Conservation (phyloP, 2,113 vertebrate species). For the Cyprinodon tularosa region DNA sequence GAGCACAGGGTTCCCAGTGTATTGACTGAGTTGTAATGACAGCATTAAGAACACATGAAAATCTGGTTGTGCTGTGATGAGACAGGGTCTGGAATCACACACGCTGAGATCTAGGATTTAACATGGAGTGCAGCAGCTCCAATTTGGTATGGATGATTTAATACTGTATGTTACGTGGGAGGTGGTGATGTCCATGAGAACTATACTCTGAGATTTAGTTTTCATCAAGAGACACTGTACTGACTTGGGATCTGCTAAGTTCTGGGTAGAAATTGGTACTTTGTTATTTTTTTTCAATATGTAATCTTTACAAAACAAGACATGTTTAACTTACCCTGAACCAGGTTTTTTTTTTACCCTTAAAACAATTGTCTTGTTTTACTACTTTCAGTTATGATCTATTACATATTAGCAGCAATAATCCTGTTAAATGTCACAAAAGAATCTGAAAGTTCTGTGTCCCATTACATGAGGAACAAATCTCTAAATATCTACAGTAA, state of each 20-base stretch:
- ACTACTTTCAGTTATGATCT: background rate
- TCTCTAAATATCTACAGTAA: background rate
- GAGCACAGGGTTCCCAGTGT: constrained; percentile 19
- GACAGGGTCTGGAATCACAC: constrained; percentile 16
- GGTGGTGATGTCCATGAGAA: constrained; percentile 29
- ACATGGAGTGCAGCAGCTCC: constrained; percentile 47
- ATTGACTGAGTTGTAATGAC: constrained; percentile 48
- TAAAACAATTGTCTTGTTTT: background rate
- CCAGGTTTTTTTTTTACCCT: background rate
- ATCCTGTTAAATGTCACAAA: constrained; percentile 5
- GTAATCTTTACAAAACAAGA: constrained; percentile 17
- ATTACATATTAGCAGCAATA: constrained; percentile 7
- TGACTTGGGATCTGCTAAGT: constrained; percentile 27
- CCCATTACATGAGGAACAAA: constrained; percentile 13
- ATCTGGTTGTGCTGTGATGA: constrained; percentile 21
- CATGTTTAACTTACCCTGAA: constrained; percentile 29
- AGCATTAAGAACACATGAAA: constrained; percentile 31
- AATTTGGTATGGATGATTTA: constrained; percentile 56
- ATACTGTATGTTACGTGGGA: constrained; percentile 47
- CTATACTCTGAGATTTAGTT: constrained; percentile 33
- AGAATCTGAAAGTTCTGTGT: constrained; percentile 18
- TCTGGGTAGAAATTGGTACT: constrained; percentile 37
- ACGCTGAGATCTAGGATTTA: constrained; percentile 21
- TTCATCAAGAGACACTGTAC: constrained; percentile 8
- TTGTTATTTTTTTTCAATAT: constrained; percentile 38